Percentiles rank a stretch among this genome's conserved stretches.
These are phyloP conservation scores for Steinernema feltiae DNA, from an alignment of 1,140 invertebrate genomes.

Conservation along the genomic window DNA sequence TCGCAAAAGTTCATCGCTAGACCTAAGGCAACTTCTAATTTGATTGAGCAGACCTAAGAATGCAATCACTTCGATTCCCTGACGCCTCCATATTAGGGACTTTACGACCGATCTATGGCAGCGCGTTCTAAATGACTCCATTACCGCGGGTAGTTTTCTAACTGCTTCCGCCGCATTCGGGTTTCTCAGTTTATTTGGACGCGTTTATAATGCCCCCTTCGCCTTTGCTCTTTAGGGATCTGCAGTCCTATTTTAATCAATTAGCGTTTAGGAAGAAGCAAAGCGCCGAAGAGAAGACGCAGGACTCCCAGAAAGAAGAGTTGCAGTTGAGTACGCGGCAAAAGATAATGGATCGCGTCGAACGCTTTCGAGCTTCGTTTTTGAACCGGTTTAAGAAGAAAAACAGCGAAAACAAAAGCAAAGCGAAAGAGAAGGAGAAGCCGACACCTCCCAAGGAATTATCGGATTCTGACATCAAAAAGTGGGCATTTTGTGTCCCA, in stretches of 20 bases:
- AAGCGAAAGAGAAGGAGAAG: neutral
- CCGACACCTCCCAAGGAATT: neutral
- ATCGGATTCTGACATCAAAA: neutral
- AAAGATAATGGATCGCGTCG: neutral
- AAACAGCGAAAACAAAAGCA: neutral
- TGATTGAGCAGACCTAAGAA: too few species aligned
- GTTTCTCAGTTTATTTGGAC: too few species aligned
- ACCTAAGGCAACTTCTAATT: too few species aligned
- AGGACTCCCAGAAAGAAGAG: neutral
- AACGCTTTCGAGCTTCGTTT: neutral
- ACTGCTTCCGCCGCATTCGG: too few species aligned
- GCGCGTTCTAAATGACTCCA: too few species aligned
- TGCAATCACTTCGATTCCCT: too few species aligned
- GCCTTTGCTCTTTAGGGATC: neutral
- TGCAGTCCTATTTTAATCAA: too few species aligned
- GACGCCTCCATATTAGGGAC: too few species aligned
- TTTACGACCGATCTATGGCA: too few species aligned
- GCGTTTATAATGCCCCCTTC: too few species aligned
- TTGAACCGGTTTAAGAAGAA: neutral
- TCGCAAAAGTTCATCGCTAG: neutral
- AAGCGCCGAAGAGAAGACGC: neutral
- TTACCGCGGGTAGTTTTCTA: too few species aligned
- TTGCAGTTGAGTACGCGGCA: neutral
- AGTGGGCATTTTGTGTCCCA: too few species aligned
- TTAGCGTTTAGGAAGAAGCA: neutral